Percentiles rank a stretch among this genome's conserved stretches.
phyloP scores from a whole-genome alignment of 2,888 invertebrate genomes.

The Eurois occulta region DNA sequence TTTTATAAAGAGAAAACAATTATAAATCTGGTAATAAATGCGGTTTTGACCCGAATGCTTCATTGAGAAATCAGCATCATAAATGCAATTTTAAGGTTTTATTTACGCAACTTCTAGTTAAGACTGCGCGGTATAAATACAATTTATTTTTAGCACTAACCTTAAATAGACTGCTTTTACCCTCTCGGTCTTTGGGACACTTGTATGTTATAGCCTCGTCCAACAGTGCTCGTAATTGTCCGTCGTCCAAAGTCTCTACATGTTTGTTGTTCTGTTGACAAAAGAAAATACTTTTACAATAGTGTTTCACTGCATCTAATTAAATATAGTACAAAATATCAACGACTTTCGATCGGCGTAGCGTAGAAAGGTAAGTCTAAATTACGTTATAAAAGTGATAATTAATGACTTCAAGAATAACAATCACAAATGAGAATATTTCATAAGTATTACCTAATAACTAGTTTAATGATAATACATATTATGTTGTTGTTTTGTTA shows the following conservation, averaged over 20 bases:
- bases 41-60: neutral
- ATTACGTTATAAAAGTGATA: neutral
- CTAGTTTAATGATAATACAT: neutral
- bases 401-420: neutral
- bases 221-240: slow-evolving; percentile 93
- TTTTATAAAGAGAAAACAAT: neutral
- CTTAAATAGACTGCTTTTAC: slow-evolving; percentile 95
- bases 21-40: neutral
- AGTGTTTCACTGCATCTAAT: neutral
- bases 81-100: neutral
- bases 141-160: slow-evolving; percentile 81
- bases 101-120: slow-evolving; percentile 21
- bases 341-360: neutral
- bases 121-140: slow-evolving; percentile 11
- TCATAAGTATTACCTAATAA: neutral
- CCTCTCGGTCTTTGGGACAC: slow-evolving; percentile 95
- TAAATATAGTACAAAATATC: neutral
- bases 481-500: neutral
- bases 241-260: slow-evolving; percentile 93
- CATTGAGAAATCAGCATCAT: neutral
- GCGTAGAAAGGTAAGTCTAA: neutral
- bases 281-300: slow-evolving; percentile 29
- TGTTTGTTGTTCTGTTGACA: slow-evolving; percentile 86
- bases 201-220: slow-evolving; percentile 96
- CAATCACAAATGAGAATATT: neutral